Percentiles rank a stretch among this genome's conserved stretches.
Evolutionary conservation across 1,140 invertebrate genomes (phyloP).

Genomic region (Platorchestia sp.): DNA sequence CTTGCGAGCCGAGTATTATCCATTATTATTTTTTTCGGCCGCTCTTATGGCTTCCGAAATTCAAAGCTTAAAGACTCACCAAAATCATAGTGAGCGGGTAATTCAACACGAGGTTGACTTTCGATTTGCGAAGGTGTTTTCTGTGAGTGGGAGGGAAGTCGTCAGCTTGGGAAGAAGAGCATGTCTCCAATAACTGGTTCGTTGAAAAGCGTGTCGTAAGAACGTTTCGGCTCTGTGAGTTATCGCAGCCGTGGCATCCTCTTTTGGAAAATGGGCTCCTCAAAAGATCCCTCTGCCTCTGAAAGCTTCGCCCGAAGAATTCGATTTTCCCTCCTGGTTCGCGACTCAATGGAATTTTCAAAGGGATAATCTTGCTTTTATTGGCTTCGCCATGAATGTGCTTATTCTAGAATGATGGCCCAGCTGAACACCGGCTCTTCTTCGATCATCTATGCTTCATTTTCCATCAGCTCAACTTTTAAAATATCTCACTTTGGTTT

Average conservation of each 20-base stretch:
- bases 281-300: not conserved
- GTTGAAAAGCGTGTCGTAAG: slow-evolving; percentile 6
- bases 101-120: not conserved
- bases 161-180: not conserved
- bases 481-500: too few relatives aligned
- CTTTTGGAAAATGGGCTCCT: slow-evolving; percentile 34
- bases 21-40: not conserved
- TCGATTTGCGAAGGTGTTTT: not conserved
- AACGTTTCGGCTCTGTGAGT: slow-evolving; percentile 21
- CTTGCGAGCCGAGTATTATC: not conserved
- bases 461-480: not conserved
- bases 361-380: slow-evolving; percentile 52
- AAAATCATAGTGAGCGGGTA: not conserved
- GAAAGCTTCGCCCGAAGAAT: not conserved
- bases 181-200: slow-evolving; percentile 46
- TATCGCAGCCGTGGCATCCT: slow-evolving; percentile 25
- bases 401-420: slow-evolving; percentile 16
- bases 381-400: not conserved
- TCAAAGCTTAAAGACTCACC: not conserved
- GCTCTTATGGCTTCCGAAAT: not conserved
- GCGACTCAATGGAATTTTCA: slow-evolving; percentile 41
- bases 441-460: not conserved
- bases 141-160: not conserved
- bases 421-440: not conserved
- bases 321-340: slow-evolving; percentile 38